Conservation (phyloP, 2,888 invertebrate species). For the Willowsia nigromaculata region DNA sequence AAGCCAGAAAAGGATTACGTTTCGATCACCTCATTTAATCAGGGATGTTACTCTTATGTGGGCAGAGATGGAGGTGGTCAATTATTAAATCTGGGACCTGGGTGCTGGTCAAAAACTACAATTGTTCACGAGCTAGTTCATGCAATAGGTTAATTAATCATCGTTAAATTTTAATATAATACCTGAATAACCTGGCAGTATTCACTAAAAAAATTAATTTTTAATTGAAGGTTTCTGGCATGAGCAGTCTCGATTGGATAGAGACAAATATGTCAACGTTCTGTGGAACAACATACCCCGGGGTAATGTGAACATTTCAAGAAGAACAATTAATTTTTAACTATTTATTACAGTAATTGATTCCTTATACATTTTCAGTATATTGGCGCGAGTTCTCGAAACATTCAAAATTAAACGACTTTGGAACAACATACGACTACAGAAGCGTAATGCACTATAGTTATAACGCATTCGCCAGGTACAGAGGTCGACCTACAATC, state of each 20-base stretch:
- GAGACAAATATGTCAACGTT: slow-evolving; percentile 51
- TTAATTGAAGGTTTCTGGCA: too few relatives aligned
- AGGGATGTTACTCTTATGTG: slow-evolving; percentile 51
- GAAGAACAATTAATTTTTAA: neutral
- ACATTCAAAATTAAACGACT: neutral
- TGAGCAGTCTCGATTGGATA: slow-evolving; percentile 59
- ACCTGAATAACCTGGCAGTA: too few relatives aligned
- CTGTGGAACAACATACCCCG: slow-evolving; percentile 58
- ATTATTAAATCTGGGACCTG: slow-evolving; percentile 59
- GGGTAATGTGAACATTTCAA: neutral
- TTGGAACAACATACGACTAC: slow-evolving; percentile 47
- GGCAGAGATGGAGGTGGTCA: slow-evolving; percentile 38
- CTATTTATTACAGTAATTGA: neutral
- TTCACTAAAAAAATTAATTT: too few relatives aligned
- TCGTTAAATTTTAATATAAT: too few relatives aligned
- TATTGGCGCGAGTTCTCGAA: slow-evolving; percentile 32
- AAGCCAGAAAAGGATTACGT: slow-evolving; percentile 26
- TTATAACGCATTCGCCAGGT: slow-evolving; percentile 41
- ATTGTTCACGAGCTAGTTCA: slow-evolving; percentile 56
- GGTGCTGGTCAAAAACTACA: slow-evolving; percentile 55
- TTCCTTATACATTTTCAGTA: neutral
- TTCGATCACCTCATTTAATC: neutral
- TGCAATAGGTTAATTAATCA: slow-evolving; percentile 57
- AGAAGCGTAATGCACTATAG: slow-evolving; percentile 66
- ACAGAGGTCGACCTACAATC: slow-evolving; percentile 26